Evolutionary conservation across 1,140 invertebrate genomes (phyloP), one percentile per base, ranked within the genome.

Genomic region (Drosophila biarmipes): DNA sequence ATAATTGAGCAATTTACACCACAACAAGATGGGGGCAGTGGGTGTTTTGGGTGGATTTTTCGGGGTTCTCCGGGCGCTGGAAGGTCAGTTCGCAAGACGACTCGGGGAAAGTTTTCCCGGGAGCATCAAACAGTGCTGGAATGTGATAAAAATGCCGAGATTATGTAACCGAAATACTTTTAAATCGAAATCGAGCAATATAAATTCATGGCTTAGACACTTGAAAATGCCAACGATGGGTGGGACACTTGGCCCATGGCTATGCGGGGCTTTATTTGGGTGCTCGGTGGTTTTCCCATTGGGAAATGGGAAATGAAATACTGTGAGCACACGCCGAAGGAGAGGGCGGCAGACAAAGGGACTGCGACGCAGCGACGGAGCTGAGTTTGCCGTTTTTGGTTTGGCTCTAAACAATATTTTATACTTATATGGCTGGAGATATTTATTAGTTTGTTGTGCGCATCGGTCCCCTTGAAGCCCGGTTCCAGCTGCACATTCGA

Each of bases 151-250:
- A 87, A 82, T 89, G 74, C 66, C 74, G 54, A 87, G 85, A 84
- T 87, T 87, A 89, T 87, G 62, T 87, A 87, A 89, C 84, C 79
- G 84, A 87, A 87, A 87, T 87, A 87, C 84, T 87, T 87, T 86
- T 72, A 80, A 87, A 80, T 90, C 85, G 85, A 89, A 90, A 89
- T 80, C 80, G 85, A 84, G 72, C 84, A 89, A 89, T 89, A 89
- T 89, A 89, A 89, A 89, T 89, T 89, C 85, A 89, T 89, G 80
- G 79, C 84, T 78, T 77, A 89, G 84, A 89, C 84, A 86, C 78
- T 80, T 80, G 76, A 61, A 85, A 74, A 80, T 80, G 62, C 73
- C 77, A 85, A 35, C 59, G 53, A 40, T 43, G 55, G 52, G 45
- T 61, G 48, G 54, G 24, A 43, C 31, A 40, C 34, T 63, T 66